phyloP scores from a whole-genome alignment of 2,888 invertebrate species.

The Masnerella sp. region DNA sequence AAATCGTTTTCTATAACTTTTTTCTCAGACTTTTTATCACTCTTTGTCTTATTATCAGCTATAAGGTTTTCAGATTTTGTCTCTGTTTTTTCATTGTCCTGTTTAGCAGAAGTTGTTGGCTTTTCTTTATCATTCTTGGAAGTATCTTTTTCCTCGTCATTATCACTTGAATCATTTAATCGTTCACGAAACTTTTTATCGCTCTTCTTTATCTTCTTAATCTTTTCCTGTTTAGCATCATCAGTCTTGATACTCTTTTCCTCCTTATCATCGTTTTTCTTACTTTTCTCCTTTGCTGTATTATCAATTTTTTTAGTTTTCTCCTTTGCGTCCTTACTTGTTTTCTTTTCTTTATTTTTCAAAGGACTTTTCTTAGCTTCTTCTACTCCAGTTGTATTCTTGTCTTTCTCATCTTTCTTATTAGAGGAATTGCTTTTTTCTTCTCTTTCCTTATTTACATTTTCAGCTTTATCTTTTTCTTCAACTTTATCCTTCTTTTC shows the following conservation, averaged over 20 bases:
- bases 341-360: slow-evolving; percentile 30
- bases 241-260: slow-evolving; percentile 47
- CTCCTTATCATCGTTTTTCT: no score
- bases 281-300: slow-evolving; percentile 11
- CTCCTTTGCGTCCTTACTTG: slow-evolving; percentile 37
- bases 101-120: no score
- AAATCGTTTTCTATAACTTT: slow-evolving; percentile 21
- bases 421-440: no score
- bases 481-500: background rate
- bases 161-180: background rate
- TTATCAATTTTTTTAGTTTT: no score
- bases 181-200: slow-evolving; percentile 10
- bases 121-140: slow-evolving; percentile 2
- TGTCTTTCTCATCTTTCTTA: no score
- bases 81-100: no score
- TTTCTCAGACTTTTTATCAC: slow-evolving; percentile 22
- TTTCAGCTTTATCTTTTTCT: slow-evolving; percentile 3
- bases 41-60: background rate
- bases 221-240: slow-evolving; percentile 18
- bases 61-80: no score
- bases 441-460: no score
- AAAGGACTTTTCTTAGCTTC: no score
- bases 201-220: slow-evolving; percentile 24
- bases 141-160: slow-evolving; percentile 18
- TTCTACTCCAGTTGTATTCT: no score